phyloP scores from a whole-genome alignment of 2,797 vertebrate species.

The Podarcis siculus region DNA sequence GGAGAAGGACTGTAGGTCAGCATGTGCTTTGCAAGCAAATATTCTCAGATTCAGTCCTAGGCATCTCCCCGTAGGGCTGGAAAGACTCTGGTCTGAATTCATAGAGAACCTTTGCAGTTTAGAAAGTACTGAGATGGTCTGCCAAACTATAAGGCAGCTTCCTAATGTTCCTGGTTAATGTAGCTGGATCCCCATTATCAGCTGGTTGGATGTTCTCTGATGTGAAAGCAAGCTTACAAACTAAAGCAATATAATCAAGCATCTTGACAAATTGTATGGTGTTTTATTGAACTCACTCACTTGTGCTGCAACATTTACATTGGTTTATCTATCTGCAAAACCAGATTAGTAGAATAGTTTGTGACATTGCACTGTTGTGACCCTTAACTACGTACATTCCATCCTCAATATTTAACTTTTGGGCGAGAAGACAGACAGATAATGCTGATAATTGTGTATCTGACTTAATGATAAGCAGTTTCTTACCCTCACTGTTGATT shows the following conservation, averaged over 20 bases:
- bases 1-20: background rate
- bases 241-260: background rate
- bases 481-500: background rate
- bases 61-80: background rate
- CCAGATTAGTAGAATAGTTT: background rate
- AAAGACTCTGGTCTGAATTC: background rate
- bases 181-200: background rate
- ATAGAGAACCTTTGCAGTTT: no score
- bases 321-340: background rate
- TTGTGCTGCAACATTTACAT: background rate
- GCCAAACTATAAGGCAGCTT: background rate
- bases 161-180: background rate
- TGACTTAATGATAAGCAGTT: background rate
- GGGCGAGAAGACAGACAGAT: background rate
- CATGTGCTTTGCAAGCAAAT: background rate
- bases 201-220: background rate
- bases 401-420: background rate
- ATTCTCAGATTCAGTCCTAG: background rate
- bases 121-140: no score
- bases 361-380: background rate
- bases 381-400: background rate
- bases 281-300: background rate
- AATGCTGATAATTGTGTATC: fast-evolving
- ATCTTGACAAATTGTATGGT: background rate
- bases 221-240: background rate